Base-by-base conservation (phyloP, 2,797 vertebrate species). In the Pogoniulus pusillus region DNA sequence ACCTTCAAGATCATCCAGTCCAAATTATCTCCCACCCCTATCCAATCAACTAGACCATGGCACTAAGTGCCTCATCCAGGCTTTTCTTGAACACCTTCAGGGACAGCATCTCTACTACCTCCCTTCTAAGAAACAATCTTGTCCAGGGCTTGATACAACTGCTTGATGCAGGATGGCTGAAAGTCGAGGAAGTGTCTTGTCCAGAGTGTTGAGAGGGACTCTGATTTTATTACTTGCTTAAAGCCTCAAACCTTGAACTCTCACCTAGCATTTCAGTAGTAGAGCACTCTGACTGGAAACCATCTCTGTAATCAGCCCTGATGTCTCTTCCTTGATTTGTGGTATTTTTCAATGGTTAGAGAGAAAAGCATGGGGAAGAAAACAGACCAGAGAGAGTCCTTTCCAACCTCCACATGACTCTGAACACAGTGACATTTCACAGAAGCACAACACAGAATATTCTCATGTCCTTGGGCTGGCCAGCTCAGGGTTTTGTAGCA, bases 121-220 rank as follows among this genome's bases (percentile, higher is more conserved):
- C n/a, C n/a, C 57, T 85, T 60, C 59, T 85, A 12, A 62, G 41
- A 87, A 71, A 74, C 77, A 74, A 9, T 65, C 27, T 58, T 68
- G 35, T 62, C 71, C 57, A 64, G 39, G 27, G 32, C 34, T 93
- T 84, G 41, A 23, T 45, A 23, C 29, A 45, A 26, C 27, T 65
- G 26, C 69, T 80, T 80, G 72, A 57, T 70, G 60, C 74, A 76
- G 71, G 32, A 54, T 76, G 53, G 32, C 60, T 80, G 69, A 47
- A 93, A 90, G 60, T 71, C 85, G 93, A 49, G 35, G 65, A 76
- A 75, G 20, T 63, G 51, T 55, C 72, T 88, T 91, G 63, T 39
- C 82, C 12, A 26, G 51, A 17, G 17, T 82, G 66, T 82, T 85
- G 90, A 88, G 45, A 60, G n/a, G 17, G 32, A 43, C 59, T 69